Conservation (phyloP, 2,888 invertebrate species). For the Alcis repandata region DNA sequence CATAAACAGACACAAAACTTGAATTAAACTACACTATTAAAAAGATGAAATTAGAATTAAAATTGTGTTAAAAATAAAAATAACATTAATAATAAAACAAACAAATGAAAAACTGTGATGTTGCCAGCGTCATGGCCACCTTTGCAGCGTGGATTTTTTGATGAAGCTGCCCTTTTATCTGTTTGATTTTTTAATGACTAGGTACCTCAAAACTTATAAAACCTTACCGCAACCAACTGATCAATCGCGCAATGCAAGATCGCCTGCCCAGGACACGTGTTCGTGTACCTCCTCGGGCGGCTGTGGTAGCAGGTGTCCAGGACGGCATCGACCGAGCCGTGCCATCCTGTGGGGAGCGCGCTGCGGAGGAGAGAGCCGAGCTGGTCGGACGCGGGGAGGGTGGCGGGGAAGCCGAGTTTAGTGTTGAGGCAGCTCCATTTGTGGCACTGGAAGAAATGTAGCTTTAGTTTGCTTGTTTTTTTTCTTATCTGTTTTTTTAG, state of each 20-base stretch:
- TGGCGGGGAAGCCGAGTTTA: conserved; percentile 63
- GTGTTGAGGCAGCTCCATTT: conserved; percentile 73
- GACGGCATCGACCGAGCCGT: conserved; percentile 52
- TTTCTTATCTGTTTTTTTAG: neutral
- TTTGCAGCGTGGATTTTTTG: too few species aligned
- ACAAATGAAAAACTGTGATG: too few species aligned
- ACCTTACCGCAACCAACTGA: conserved; percentile 68
- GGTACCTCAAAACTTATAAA: too few species aligned
- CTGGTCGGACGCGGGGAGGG: conserved; percentile 56
- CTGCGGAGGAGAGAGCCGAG: conserved; percentile 52
- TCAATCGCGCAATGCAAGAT: conserved; percentile 75
- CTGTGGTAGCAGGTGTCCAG: conserved; percentile 65
- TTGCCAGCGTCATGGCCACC: too few species aligned
- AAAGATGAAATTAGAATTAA: too few species aligned
- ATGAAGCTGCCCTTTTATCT: too few species aligned
- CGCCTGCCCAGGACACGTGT: conserved; percentile 75
- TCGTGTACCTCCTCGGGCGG: conserved; percentile 61
- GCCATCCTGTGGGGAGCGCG: conserved; percentile 65
- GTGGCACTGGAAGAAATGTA: conserved; percentile 62
- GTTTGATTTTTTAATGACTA: too few species aligned
- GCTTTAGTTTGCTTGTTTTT: neutral
- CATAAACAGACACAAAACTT: too few species aligned
- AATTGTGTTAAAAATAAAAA: too few species aligned
- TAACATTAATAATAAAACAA: too few species aligned
- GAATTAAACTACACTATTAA: too few species aligned